Percentiles rank a stretch among this genome's conserved stretches.
Conservation (phyloP, 2,888 invertebrate genomes). For the Sceliomorpha sp. region DNA sequence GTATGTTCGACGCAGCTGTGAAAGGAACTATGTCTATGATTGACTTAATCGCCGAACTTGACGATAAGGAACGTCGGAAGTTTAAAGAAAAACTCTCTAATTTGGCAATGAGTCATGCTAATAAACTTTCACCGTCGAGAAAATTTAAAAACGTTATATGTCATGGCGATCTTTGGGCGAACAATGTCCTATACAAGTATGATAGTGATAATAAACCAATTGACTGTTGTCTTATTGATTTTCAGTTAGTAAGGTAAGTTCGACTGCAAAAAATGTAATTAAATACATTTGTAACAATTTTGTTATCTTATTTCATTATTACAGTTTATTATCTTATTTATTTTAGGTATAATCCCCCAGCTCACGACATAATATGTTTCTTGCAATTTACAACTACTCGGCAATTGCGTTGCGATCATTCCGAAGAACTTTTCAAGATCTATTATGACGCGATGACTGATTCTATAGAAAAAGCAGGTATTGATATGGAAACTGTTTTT, state of each 20-base stretch:
- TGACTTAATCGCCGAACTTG: constrained; percentile 58
- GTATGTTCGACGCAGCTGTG: constrained; percentile 65
- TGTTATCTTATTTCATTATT: too few species aligned
- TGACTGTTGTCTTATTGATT: constrained; percentile 74
- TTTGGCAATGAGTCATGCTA: constrained; percentile 53
- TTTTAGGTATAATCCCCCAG: constrained; percentile 70
- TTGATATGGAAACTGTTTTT: constrained; percentile 57
- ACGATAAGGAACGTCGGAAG: constrained; percentile 45
- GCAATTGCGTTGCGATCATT: constrained; percentile 61
- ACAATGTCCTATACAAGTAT: constrained; percentile 76
- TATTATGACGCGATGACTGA: constrained; percentile 65
- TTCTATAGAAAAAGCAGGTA: constrained; percentile 49
- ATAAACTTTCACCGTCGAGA: constrained; percentile 63
- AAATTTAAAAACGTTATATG: constrained; percentile 72
- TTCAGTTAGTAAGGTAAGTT: constrained; percentile 83
- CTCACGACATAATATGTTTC: constrained; percentile 73
- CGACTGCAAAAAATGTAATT: too few species aligned
- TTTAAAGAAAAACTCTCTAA: constrained; percentile 60
- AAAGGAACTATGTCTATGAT: constrained; percentile 67
- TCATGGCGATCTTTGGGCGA: constrained; percentile 78
- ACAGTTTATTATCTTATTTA: too few species aligned
- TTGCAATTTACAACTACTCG: constrained; percentile 72
- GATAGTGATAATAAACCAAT: constrained; percentile 63
- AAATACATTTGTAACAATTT: too few species aligned
- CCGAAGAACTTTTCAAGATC: constrained; percentile 62